Evolutionary conservation across 2,888 invertebrate genomes (phyloP), one percentile per base, ranked within the genome.

Genomic region (Mesorhabditis belari): DNA sequence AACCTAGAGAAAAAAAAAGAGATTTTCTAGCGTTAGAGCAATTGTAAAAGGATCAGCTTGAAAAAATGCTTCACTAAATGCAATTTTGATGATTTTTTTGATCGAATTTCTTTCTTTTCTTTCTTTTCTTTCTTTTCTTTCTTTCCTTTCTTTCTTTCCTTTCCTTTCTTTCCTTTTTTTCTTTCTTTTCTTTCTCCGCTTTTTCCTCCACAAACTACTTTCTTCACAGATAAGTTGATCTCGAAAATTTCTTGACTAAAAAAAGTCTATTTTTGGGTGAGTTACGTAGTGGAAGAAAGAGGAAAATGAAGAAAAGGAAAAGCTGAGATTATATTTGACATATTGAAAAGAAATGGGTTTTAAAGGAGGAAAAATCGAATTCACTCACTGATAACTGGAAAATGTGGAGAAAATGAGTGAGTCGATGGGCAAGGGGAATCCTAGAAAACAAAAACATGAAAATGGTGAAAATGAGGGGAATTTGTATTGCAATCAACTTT

Each of bases 161-260:
- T 55, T 54, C 51, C 12, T 5, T 44, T 3, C 12, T 27, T 25
- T 27, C n/a, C 44, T 53, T 24, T 26, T 52, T 5, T 58, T 58
- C 53, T 19, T 17, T n/a, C 27, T 21, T 25, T 27, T 51, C 24
- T 35, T 60, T 65, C 55, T 61, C 67, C 65, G 59, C 49, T 60
- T 54, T 53, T 51, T 57, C 17, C 65, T 54, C 27, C 61, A 63
- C 49, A 66, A 56, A 54, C 63, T 63, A 57, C 63, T 62, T 59
- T 63, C 57, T 57, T 63, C 58, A 65, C 63, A 65, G 58, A 63
- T 63, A n/a, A n/a, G n/a, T n/a, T n/a, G n/a, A n/a, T n/a, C n/a
- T n/a, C n/a, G n/a, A n/a, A n/a, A n/a, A n/a, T n/a, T n/a, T n/a
- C n/a, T n/a, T 53, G 21, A 24, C 23, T 25, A 57, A 12, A 57